Conservation (phyloP, 2,888 invertebrate genomes). For the Physocephala rufipes region DNA sequence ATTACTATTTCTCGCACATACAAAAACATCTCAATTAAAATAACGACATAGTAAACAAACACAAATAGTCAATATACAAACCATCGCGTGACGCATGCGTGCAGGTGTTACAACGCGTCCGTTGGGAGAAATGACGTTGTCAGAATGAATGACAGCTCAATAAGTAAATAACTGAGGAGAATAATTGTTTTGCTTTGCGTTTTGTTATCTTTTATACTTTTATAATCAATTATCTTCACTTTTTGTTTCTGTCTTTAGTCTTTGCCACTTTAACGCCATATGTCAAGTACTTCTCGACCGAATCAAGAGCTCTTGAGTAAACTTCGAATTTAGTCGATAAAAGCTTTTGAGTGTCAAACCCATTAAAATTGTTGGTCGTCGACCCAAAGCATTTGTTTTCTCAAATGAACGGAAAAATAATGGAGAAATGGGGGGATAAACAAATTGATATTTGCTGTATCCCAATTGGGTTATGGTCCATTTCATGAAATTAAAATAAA, state of each 20-base stretch:
- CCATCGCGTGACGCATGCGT: constrained; percentile 32
- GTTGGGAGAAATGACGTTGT: constrained; percentile 11
- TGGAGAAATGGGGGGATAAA: too few relatives aligned
- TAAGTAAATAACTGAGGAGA: too few relatives aligned
- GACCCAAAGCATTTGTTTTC: not conserved
- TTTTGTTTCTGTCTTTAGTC: not conserved
- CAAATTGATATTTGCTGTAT: too few relatives aligned
- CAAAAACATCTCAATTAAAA: not conserved
- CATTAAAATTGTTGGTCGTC: not conserved
- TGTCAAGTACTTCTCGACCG: not conserved
- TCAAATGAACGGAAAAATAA: not conserved
- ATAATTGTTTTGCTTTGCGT: not conserved
- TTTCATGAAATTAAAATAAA: too few relatives aligned
- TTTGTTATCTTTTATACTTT: not conserved
- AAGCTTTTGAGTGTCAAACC: not conserved
- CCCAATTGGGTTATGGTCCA: too few relatives aligned
- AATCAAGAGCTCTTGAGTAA: not conserved
- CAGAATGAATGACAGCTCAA: constrained; percentile 5
- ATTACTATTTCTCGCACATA: not conserved
- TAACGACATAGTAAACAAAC: not conserved
- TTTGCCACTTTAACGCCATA: constrained; percentile 1
- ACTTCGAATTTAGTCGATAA: not conserved
- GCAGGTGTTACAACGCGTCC: constrained; percentile 34
- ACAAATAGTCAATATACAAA: not conserved
- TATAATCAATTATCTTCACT: not conserved